Percentiles rank a stretch among this genome's conserved stretches.
These are phyloP conservation scores for Vireo griseus DNA, from an alignment of 2,797 vertebrate species.

Conservation along the genomic window DNA sequence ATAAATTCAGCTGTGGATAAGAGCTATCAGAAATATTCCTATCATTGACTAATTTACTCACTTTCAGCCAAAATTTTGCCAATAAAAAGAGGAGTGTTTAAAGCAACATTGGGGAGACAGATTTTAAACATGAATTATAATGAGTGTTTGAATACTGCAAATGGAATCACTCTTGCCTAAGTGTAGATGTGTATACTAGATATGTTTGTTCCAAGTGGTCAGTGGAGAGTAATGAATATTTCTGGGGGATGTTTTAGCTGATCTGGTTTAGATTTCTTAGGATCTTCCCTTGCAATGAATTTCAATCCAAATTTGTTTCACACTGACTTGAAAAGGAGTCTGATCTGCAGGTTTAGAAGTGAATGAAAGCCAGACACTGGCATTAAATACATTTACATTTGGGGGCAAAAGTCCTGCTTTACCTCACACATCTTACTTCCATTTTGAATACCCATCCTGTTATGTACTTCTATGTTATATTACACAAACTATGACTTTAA, in stretches of 20 bases:
- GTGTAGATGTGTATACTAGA: not conserved
- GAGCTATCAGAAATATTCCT: not conserved
- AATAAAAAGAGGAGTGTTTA: not conserved
- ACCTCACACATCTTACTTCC: not conserved
- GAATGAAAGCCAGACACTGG: not conserved
- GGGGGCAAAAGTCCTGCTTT: not conserved
- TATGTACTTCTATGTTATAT: not conserved
- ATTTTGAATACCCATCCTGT: not conserved
- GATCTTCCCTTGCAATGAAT: not conserved
- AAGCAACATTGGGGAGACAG: not conserved
- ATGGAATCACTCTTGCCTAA: not conserved
- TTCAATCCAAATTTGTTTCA: not conserved
- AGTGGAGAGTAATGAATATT: not conserved
- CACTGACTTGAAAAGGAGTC: not conserved
- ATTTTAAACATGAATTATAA: not conserved
- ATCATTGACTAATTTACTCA: not conserved
- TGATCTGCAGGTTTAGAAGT: not conserved
- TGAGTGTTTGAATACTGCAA: not conserved
- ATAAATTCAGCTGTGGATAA: not conserved
- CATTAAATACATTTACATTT: not conserved
- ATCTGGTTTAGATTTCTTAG: not conserved
- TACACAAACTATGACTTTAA: not conserved
- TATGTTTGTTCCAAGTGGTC: not conserved
- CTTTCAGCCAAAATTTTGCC: not conserved
- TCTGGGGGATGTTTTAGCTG: not conserved